These are phyloP conservation scores for Cyrtorhinus lividipennis DNA, from an alignment of 1,140 invertebrate species.

Conservation along the genomic window DNA sequence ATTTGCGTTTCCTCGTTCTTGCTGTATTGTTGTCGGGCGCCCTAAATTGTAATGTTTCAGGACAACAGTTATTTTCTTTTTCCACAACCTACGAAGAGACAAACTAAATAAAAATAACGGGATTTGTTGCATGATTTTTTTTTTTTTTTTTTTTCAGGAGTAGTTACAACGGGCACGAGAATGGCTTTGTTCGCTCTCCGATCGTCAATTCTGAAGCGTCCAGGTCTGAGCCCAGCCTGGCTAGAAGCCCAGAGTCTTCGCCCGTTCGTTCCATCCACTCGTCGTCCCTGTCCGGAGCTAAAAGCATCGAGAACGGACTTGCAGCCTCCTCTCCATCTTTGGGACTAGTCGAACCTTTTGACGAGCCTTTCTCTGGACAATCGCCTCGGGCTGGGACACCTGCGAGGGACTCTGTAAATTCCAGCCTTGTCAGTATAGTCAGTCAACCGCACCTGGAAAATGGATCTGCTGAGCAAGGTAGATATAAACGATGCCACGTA, in stretches of 20 bases:
- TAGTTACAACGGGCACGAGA: not conserved
- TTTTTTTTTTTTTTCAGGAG: not conserved
- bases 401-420: not conserved
- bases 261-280: not conserved
- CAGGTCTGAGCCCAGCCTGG: not conserved
- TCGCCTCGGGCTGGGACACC: not conserved
- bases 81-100: no score
- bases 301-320: conserved; percentile 3
- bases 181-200: conserved; percentile 1
- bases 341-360: not conserved
- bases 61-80: no score
- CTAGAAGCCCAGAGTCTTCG: not conserved
- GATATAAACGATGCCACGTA: no score
- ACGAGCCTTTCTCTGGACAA: not conserved
- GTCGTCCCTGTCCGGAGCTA: not conserved
- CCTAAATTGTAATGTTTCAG: no score
- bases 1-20: no score
- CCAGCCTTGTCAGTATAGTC: conserved; percentile 12
- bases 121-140: no score
- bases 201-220: conserved; percentile 2
- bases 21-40: no score
- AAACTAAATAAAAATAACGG: no score
- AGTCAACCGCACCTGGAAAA: conserved; percentile 9
- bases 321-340: conserved; percentile 10
- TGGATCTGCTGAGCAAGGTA: not conserved